Evolutionary conservation across 2,888 invertebrate species (phyloP).

Genomic region (Caenorhabditis afra): DNA sequence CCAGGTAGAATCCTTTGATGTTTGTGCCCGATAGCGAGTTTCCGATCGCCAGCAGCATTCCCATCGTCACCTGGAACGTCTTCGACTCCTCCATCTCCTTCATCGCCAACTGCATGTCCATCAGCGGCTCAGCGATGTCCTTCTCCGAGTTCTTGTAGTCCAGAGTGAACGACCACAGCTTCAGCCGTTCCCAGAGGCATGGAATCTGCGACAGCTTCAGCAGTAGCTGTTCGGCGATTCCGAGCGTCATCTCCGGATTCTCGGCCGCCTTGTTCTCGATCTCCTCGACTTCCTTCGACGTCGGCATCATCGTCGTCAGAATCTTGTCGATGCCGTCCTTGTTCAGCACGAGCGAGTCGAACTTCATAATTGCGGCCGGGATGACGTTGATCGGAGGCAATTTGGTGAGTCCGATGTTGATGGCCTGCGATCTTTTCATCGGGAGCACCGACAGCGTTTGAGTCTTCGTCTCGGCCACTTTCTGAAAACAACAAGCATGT

Average conservation of each 20-base stretch:
- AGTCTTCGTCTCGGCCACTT: constrained; percentile 84
- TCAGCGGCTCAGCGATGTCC: constrained; percentile 98
- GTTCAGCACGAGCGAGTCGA: constrained; percentile 98
- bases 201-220: constrained; percentile 95
- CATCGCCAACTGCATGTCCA: constrained; percentile 98
- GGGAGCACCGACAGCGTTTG: constrained; percentile 92
- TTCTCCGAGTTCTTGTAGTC: constrained; percentile 97
- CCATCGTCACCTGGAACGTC: constrained; percentile 95
- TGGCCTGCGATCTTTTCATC: constrained; percentile 97
- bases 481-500: constrained; percentile 53
- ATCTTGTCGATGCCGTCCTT: constrained; percentile 90
- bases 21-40: constrained; percentile 94
- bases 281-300: constrained; percentile 83
- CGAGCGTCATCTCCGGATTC: constrained; percentile 87
- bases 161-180: constrained; percentile 97
- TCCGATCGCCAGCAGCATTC: constrained; percentile 93
- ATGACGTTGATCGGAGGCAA: constrained; percentile 97
- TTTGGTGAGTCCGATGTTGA: constrained; percentile 99
- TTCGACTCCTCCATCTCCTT: constrained; percentile 92
- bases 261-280: constrained; percentile 83
- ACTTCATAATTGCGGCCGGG: constrained; percentile 93
- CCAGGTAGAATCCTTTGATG: constrained; percentile 96
- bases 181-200: constrained; percentile 90
- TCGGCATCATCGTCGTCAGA: constrained; percentile 94
- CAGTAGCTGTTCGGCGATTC: constrained; percentile 98